phyloP scores from a whole-genome alignment of 2,888 invertebrate genomes.

The Plemyria rubiginata region DNA sequence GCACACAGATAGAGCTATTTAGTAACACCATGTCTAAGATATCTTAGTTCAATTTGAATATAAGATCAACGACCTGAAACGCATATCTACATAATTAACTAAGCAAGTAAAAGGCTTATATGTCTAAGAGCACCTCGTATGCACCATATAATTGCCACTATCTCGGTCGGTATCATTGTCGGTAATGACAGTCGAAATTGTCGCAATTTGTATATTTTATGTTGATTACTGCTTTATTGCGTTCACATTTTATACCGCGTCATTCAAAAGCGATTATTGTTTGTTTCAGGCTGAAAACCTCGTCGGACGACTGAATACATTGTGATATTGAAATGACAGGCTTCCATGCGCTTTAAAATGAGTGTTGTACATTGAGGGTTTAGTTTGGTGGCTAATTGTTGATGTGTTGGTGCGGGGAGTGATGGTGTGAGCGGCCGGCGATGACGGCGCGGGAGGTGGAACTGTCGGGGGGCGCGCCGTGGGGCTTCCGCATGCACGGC shows the following conservation, averaged over 20 bases:
- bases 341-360: conserved; percentile 65
- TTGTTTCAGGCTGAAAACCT: conserved; percentile 63
- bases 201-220: conserved; percentile 34
- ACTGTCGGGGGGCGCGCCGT: conserved; percentile 92
- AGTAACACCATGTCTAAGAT: conserved; percentile 39
- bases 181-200: conserved; percentile 28
- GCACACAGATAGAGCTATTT: conserved; percentile 37
- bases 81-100: conserved; percentile 35
- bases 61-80: conserved; percentile 37
- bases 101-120: conserved; percentile 26
- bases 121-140: conserved; percentile 18
- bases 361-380: conserved; percentile 52
- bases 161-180: conserved; percentile 29
- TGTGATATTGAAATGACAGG: conserved; percentile 66
- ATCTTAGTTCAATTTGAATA: conserved; percentile 42
- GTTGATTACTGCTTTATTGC: conserved; percentile 38
- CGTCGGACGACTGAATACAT: conserved; percentile 57
- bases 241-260: conserved; percentile 31
- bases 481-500: conserved; percentile 96
- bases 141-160: conserved; percentile 27
- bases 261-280: conserved; percentile 44
- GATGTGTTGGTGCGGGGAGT: conserved; percentile 50
- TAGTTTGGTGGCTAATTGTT: conserved; percentile 46
- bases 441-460: conserved; percentile 91
- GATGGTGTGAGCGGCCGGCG: conserved; percentile 67